A percentile compares a stretch with the other conserved stretches of the same genome.
phyloP scores from a whole-genome alignment of 37 sponge, comb jelly and placozoan species.

The Lycopodina hypogea region DNA sequence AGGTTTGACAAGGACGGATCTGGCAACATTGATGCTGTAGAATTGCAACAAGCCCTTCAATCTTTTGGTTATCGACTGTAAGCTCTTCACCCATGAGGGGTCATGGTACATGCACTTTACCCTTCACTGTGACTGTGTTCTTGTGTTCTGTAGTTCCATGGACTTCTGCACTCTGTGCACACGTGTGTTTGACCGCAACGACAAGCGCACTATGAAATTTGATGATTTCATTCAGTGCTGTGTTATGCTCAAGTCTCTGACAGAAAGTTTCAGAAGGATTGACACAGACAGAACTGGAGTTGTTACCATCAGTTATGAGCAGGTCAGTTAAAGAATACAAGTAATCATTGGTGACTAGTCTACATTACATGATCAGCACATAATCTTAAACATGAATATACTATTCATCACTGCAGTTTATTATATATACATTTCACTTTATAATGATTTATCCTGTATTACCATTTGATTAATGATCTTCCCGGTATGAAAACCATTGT shows the following conservation, averaged over 20 bases:
- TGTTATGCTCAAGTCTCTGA: conserved; percentile 81
- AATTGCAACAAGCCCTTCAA: conserved; percentile 78
- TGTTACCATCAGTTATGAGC: conserved; percentile 75
- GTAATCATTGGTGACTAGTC: no score
- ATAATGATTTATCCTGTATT: no score
- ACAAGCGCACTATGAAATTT: conserved; percentile 81
- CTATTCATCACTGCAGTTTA: no score
- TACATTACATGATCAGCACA: no score
- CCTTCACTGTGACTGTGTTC: not conserved
- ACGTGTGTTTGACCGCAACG: conserved; percentile 78
- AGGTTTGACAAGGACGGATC: conserved; percentile 87
- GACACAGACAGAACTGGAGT: conserved; percentile 74
- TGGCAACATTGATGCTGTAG: conserved; percentile 80
- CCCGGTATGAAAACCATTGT: no score
- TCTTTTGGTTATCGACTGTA: conserved; percentile 90
- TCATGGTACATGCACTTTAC: not conserved
- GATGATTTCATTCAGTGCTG: conserved; percentile 98
- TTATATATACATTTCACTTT: no score
- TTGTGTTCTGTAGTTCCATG: conserved; percentile 46
- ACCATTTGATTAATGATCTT: no score
- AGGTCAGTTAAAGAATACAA: no score
- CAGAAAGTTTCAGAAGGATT: conserved; percentile 69
- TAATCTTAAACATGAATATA: conserved; percentile 2
- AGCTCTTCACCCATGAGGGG: conserved; percentile 41
- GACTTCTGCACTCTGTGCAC: conserved; percentile 84